Conservation (phyloP, 2,888 invertebrate genomes). For the Conistra vaccinii region DNA sequence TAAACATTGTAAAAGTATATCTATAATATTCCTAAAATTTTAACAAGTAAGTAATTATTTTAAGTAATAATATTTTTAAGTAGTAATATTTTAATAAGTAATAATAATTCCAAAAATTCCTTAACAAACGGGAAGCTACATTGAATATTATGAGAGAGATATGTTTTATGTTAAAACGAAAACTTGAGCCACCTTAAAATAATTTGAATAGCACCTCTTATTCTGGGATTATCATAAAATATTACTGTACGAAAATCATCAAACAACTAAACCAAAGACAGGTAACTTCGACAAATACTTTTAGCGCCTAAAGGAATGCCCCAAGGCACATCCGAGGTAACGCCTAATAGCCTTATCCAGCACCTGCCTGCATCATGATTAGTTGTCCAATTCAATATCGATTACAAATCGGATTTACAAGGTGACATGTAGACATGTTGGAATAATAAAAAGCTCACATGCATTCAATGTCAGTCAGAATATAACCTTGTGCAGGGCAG, state of each 20-base stretch:
- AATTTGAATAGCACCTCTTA: background rate
- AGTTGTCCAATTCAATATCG: slow-evolving; percentile 67
- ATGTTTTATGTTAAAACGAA: too few relatives aligned
- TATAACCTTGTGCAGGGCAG: slow-evolving; percentile 36
- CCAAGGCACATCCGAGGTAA: slow-evolving; percentile 60
- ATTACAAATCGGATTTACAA: slow-evolving; percentile 70
- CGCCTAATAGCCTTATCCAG: slow-evolving; percentile 79
- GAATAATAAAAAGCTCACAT: slow-evolving; percentile 67
- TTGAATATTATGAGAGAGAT: too few relatives aligned
- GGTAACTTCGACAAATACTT: background rate
- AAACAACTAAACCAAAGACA: background rate
- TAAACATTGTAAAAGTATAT: too few relatives aligned
- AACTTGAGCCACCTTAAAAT: background rate
- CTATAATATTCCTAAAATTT: too few relatives aligned
- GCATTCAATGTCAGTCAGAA: slow-evolving; percentile 60
- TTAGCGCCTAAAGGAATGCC: slow-evolving; percentile 30
- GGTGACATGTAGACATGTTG: slow-evolving; percentile 67
- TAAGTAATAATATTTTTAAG: too few relatives aligned
- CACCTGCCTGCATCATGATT: slow-evolving; percentile 76
- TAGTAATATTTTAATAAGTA: too few relatives aligned
- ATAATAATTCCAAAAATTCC: too few relatives aligned
- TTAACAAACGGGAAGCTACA: too few relatives aligned
- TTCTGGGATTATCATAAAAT: background rate
- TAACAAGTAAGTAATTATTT: too few relatives aligned
- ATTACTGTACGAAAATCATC: background rate